These are phyloP conservation scores for Ceratitis capitata DNA, from an alignment of 1,140 invertebrate genomes.

Conservation along the genomic window DNA sequence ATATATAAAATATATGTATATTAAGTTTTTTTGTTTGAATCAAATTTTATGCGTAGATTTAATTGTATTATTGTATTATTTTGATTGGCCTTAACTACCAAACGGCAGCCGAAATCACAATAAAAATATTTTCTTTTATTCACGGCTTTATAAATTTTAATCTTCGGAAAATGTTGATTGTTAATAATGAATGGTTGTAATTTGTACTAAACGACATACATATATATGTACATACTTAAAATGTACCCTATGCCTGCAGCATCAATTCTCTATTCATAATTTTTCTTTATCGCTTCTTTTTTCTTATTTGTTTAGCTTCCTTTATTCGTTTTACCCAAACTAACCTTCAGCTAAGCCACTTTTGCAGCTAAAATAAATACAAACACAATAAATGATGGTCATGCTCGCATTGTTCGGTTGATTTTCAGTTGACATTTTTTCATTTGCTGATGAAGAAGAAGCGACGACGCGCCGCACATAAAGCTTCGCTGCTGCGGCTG, in stretches of 20 bases:
- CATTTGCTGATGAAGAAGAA: too few relatives aligned
- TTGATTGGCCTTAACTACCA: background rate
- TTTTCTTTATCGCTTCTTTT: background rate
- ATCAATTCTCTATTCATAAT: background rate
- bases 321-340: too few relatives aligned
- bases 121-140: background rate
- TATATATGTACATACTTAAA: background rate
- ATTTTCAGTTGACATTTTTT: constrained; percentile 15
- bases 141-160: background rate
- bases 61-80: too few relatives aligned
- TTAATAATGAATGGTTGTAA: background rate
- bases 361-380: background rate
- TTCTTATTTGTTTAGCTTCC: background rate
- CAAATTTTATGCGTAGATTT: too few relatives aligned
- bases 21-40: too few relatives aligned
- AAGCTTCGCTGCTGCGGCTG: background rate
- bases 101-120: background rate
- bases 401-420: background rate
- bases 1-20: too few relatives aligned
- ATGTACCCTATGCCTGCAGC: background rate
- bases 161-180: background rate
- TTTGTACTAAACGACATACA: background rate
- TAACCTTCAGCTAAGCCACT: background rate
- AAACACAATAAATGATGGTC: background rate
- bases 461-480: background rate